Base-by-base conservation (phyloP, 2,797 vertebrate species). In the Leptoclinus maculatus region DNA sequence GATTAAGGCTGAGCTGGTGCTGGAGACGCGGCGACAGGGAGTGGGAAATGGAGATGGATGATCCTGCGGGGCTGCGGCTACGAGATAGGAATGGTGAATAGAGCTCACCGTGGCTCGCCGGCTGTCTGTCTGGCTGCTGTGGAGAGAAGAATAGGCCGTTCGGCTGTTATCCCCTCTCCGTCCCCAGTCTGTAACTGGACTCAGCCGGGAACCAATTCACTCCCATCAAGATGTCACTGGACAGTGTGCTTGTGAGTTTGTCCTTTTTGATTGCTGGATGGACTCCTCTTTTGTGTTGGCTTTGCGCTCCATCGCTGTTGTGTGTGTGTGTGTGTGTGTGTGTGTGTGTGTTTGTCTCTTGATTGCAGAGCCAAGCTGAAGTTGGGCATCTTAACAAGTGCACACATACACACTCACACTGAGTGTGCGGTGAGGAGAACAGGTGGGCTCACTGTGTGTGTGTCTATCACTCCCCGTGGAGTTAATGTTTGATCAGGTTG, bases 1-100 rank as follows among this genome's bases (percentile, higher is more conserved):
- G 91, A 94, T 93, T 89, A 88, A 86, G 80, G 83, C 87, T 83
- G 87, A 89, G 84, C 78, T 78, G 71, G 47, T 58, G 77, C 78
- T 65, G 82, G 57, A 82, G 88, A 83, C 65, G 62, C 17, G 45
- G 59, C 78, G 82, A 88, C 89, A 88, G 76, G 54, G 71, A 87
- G 77, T 1, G 70, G 77, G 80, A 89, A 91, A 93, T 91, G 66
- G 91, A 93, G 93, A 92, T 85, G 83, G 88, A 93, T 92, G 91
- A 91, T 75, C 82, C 87, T 72, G 71, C 51, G 53, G 65, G 79
- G 82, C 83, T 91, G 91, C 73, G 36, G 86, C 87, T 83, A 89
- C 77, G 82, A 91, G 92, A 91, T 80, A 87, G 88, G 88, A 93
- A 91, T 92, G 83, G 81, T 79, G 89, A 93, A 86, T 67, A 77